Percentiles rank a stretch among this genome's conserved stretches.
Evolutionary conservation across 1,140 invertebrate species (phyloP).

Genomic region (Caenorhabditis tropicalis): DNA sequence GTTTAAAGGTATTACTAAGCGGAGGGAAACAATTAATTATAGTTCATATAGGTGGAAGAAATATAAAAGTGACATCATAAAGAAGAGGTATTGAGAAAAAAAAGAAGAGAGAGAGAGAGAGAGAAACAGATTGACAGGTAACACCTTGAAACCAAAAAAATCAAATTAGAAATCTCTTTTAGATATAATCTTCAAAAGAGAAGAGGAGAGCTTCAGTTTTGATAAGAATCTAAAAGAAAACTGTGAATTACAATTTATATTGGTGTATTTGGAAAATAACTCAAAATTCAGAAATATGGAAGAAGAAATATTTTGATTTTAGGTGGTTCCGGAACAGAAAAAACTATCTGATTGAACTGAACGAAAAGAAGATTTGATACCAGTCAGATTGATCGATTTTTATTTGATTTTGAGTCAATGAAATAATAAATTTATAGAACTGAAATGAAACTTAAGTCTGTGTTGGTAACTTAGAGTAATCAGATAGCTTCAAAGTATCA

Average conservation of each 20-base stretch:
- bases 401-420: too few relatives aligned
- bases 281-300: too few relatives aligned
- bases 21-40: background rate
- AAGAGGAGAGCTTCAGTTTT: background rate
- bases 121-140: background rate
- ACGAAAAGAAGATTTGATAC: too few relatives aligned
- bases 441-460: too few relatives aligned
- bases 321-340: too few relatives aligned
- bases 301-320: too few relatives aligned
- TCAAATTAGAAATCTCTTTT: conserved; percentile 10
- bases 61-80: background rate
- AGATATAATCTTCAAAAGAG: background rate
- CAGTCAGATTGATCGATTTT: too few relatives aligned
- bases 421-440: too few relatives aligned
- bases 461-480: too few relatives aligned
- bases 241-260: background rate
- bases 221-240: background rate
- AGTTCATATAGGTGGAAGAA: background rate
- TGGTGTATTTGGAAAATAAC: too few relatives aligned
- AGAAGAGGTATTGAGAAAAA: background rate
- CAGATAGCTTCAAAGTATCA: conserved; percentile 27
- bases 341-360: too few relatives aligned
- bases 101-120: background rate
- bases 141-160: conserved; percentile 1
- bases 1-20: background rate